Percentiles rank a stretch among this genome's conserved stretches.
These are phyloP conservation scores for Electrophaes corylata DNA, from an alignment of 2,888 invertebrate genomes.

Conservation along the genomic window DNA sequence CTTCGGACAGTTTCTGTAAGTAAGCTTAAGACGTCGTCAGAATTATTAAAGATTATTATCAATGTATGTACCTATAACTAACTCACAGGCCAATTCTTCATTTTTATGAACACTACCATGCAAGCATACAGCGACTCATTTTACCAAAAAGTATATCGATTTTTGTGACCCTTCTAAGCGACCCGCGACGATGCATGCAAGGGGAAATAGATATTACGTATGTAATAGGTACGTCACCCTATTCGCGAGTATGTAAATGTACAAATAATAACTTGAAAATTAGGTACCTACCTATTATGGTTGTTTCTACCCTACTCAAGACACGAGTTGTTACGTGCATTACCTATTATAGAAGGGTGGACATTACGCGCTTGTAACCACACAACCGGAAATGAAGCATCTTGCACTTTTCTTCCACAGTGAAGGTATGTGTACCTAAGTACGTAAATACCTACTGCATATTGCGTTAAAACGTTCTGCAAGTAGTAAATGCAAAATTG, in stretches of 20 bases:
- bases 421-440: background rate
- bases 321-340: background rate
- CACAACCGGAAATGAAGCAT: background rate
- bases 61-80: background rate
- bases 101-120: background rate
- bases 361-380: background rate
- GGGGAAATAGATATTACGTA: too few relatives aligned
- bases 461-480: too few relatives aligned
- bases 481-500: conserved; percentile 1
- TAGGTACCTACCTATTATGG: too few relatives aligned
- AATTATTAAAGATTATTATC: background rate
- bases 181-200: background rate
- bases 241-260: background rate
- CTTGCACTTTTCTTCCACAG: background rate
- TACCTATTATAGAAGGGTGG: too few relatives aligned
- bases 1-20: background rate
- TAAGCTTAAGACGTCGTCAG: background rate
- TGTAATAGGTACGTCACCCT: background rate
- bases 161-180: background rate
- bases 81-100: background rate
- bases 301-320: background rate
- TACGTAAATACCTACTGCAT: background rate
- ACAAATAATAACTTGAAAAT: too few relatives aligned
- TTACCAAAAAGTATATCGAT: background rate
- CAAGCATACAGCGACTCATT: background rate